Evolutionary conservation across 2,888 invertebrate genomes (phyloP).

Genomic region (Platycheirus albimanus): DNA sequence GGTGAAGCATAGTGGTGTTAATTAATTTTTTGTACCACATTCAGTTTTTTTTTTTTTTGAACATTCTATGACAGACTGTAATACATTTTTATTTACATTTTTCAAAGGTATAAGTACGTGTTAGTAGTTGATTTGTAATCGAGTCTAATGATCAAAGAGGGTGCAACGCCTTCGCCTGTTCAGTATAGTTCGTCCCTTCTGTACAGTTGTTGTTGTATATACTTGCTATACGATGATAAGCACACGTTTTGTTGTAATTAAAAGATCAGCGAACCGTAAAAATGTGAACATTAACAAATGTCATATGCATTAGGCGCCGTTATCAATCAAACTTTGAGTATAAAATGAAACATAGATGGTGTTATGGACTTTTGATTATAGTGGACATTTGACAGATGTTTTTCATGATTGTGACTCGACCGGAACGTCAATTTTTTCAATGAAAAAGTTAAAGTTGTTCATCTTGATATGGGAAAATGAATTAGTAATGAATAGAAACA

Average conservation of each 20-base stretch:
- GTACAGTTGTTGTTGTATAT: no score
- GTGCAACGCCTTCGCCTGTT: conserved; percentile 34
- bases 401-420: neutral
- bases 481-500: no score
- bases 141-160: conserved; percentile 42
- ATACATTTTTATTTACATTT: conserved; percentile 46
- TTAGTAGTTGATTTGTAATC: conserved; percentile 54
- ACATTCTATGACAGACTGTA: conserved; percentile 10
- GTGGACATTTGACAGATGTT: conserved; percentile 28
- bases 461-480: no score
- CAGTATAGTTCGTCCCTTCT: neutral
- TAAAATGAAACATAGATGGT: neutral
- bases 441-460: no score
- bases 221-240: neutral
- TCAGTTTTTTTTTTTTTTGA: neutral
- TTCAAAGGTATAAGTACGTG: neutral
- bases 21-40: conserved; percentile 59
- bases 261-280: conserved; percentile 63
- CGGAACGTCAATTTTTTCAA: no score
- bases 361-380: neutral
- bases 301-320: conserved; percentile 39
- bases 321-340: conserved; percentile 56
- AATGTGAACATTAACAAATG: conserved; percentile 52
- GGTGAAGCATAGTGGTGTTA: conserved; percentile 41
- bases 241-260: conserved; percentile 63